Evolutionary conservation across 2,888 invertebrate species (phyloP).

Genomic region (Tillus elongatus): DNA sequence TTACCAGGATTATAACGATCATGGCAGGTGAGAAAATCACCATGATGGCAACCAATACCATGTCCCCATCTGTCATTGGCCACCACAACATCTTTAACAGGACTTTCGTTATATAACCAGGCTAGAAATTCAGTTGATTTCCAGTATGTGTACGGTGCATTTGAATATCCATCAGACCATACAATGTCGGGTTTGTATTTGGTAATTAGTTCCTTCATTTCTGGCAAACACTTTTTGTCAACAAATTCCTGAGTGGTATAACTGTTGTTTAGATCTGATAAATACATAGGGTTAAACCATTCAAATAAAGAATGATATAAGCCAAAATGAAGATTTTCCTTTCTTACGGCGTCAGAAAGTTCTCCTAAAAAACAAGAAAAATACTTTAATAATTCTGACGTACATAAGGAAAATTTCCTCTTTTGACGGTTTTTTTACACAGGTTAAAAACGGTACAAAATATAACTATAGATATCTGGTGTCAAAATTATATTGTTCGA

Average conservation of each 20-base stretch:
- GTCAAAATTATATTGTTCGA: too few relatives aligned
- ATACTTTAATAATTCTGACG: too few relatives aligned
- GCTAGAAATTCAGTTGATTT: slow-evolving; percentile 73
- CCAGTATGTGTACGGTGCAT: slow-evolving; percentile 76
- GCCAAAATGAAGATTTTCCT: slow-evolving; percentile 61
- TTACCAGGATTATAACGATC: slow-evolving; percentile 76
- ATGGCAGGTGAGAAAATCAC: slow-evolving; percentile 76
- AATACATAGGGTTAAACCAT: slow-evolving; percentile 79
- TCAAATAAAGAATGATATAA: slow-evolving; percentile 80
- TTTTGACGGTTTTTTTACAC: too few relatives aligned
- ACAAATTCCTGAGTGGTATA: slow-evolving; percentile 60
- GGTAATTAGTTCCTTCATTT: slow-evolving; percentile 66
- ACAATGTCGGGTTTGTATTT: slow-evolving; percentile 66
- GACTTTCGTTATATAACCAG: slow-evolving; percentile 91
- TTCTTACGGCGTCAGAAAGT: slow-evolving; percentile 57
- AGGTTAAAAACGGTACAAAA: too few relatives aligned
- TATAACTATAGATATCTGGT: too few relatives aligned
- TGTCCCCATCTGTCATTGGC: slow-evolving; percentile 93
- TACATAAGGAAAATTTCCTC: too few relatives aligned
- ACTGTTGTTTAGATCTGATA: slow-evolving; percentile 57
- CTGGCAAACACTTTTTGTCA: slow-evolving; percentile 64
- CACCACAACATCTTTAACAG: slow-evolving; percentile 78
- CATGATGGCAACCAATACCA: slow-evolving; percentile 71
- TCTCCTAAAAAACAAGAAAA: too few relatives aligned
- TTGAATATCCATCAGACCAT: slow-evolving; percentile 96